phyloP scores from a whole-genome alignment of 1,140 invertebrate species.

The Hylyphantes graminicola region DNA sequence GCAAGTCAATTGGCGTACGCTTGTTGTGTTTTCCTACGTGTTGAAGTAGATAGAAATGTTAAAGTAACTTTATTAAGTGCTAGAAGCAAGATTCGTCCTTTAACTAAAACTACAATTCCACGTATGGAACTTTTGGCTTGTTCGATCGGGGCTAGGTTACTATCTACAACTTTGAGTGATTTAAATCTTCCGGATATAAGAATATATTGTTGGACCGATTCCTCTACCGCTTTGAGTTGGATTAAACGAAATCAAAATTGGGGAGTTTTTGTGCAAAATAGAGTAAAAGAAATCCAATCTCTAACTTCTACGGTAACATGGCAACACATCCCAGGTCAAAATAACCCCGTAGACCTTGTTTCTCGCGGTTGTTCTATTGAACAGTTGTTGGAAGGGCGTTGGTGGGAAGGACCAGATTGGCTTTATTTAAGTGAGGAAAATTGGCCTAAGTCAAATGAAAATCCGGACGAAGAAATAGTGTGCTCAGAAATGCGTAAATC shows the following conservation, averaged over 20 bases:
- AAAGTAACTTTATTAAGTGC: constrained; percentile 12
- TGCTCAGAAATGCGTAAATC: constrained; percentile 31
- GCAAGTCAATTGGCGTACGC: not conserved
- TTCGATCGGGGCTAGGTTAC: not conserved
- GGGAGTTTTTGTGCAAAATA: constrained; percentile 11
- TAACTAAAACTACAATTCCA: constrained; percentile 22
- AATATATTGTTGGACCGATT: constrained; percentile 44
- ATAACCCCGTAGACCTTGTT: constrained; percentile 13
- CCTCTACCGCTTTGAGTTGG: constrained; percentile 20
- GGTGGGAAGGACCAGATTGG: constrained; percentile 48
- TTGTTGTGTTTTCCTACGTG: constrained; percentile 22
- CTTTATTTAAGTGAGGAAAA: not conserved
- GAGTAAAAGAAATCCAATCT: not conserved
- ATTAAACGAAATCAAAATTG: not conserved
- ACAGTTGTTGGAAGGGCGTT: constrained; percentile 8
- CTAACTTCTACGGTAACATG: not conserved
- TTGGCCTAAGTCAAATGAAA: constrained; percentile 35
- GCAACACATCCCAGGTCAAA: not conserved
- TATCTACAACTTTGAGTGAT: not conserved
- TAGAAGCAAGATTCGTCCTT: constrained; percentile 36
- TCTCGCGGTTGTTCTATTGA: not conserved
- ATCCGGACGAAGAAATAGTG: constrained; percentile 32
- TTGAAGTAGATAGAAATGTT: not conserved
- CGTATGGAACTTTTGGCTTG: constrained; percentile 26
- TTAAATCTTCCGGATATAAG: not conserved